phyloP scores from a whole-genome alignment of 1,140 invertebrate genomes.

The Aethina tumida region DNA sequence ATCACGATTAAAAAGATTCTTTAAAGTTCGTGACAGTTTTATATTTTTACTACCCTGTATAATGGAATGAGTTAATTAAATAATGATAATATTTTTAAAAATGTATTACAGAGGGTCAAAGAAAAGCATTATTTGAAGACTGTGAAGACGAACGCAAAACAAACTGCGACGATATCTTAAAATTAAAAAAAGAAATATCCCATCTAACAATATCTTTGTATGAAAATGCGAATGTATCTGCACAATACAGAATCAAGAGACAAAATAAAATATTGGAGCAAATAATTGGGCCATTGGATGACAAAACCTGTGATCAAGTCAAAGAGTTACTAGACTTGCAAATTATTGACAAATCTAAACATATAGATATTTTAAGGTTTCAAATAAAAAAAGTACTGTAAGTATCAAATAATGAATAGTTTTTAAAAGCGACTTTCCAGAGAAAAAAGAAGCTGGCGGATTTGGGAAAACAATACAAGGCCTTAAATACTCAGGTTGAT shows the following conservation, averaged over 20 bases:
- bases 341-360: slow-evolving; percentile 62
- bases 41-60: background rate
- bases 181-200: slow-evolving; percentile 64
- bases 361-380: slow-evolving; percentile 62
- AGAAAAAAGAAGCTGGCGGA: slow-evolving; percentile 19
- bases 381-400: slow-evolving; percentile 43
- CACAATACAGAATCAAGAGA: slow-evolving; percentile 18
- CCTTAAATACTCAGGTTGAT: slow-evolving; percentile 20
- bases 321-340: slow-evolving; percentile 58
- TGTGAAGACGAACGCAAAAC: slow-evolving; percentile 61
- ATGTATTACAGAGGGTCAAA: slow-evolving; percentile 61
- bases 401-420: slow-evolving; percentile 2
- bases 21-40: too few species aligned
- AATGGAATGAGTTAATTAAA: slow-evolving; percentile 3
- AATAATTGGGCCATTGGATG: slow-evolving; percentile 26
- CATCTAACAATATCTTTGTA: slow-evolving; percentile 48
- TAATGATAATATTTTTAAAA: slow-evolving; percentile 5
- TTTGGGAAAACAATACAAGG: slow-evolving; percentile 27
- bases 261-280: slow-evolving; percentile 19
- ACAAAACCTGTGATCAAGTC: slow-evolving; percentile 45
- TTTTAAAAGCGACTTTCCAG: slow-evolving; percentile 14
- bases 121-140: slow-evolving; percentile 70
- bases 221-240: slow-evolving; percentile 44
- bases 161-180: slow-evolving; percentile 55
- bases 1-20: too few species aligned